Evolutionary conservation across 1,140 invertebrate genomes (phyloP).

Genomic region (Dinothrombium tinctorium): DNA sequence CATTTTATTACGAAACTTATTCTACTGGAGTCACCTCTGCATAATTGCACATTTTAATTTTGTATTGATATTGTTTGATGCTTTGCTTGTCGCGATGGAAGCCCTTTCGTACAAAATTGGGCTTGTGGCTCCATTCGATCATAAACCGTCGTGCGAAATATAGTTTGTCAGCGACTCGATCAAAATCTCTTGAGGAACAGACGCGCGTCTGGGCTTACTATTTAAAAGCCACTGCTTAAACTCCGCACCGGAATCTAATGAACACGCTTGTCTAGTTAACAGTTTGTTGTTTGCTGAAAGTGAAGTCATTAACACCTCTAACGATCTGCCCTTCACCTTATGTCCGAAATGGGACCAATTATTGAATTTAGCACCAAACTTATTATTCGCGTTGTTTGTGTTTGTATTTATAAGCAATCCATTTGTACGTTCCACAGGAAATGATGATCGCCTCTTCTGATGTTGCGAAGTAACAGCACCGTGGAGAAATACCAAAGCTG

Average conservation of each 20-base stretch:
- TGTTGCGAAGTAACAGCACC: not conserved
- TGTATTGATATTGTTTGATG: too few relatives aligned
- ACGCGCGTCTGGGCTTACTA: slow-evolving; percentile 3
- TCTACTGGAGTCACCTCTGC: too few relatives aligned
- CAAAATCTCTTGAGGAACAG: slow-evolving; percentile 11
- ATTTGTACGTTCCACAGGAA: slow-evolving; percentile 4
- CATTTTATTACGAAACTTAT: too few relatives aligned
- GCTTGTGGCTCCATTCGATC: too few relatives aligned
- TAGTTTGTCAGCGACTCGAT: slow-evolving; percentile 11
- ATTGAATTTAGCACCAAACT: too few relatives aligned
- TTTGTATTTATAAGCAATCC: too few relatives aligned
- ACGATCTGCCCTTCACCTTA: not conserved
- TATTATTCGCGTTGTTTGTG: not conserved
- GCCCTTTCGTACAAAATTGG: too few relatives aligned
- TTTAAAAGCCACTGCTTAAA: not conserved
- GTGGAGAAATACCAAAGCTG: slow-evolving; percentile 9
- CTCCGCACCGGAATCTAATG: not conserved
- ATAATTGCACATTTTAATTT: too few relatives aligned
- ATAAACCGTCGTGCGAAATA: not conserved
- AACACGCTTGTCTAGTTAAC: slow-evolving; percentile 5
- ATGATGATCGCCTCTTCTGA: slow-evolving; percentile 7
- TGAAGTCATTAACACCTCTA: slow-evolving; percentile 1
- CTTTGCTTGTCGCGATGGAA: too few relatives aligned
- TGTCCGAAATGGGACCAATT: too few relatives aligned
- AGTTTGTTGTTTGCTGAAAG: not conserved